phyloP scores from a whole-genome alignment of 1,140 invertebrate species.

The Hydropsyche tenuis region DNA sequence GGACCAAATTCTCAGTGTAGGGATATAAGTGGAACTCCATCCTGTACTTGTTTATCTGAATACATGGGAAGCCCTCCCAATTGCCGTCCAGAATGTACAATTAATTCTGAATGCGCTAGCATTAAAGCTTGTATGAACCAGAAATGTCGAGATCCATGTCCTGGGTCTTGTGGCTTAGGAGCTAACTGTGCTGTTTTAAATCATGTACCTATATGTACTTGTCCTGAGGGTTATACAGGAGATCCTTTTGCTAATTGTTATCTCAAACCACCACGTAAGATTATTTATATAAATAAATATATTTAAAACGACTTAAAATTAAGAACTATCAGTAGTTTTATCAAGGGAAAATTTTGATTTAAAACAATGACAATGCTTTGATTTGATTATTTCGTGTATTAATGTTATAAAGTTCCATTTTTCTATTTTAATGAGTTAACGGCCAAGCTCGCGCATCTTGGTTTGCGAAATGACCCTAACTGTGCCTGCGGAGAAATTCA shows the following conservation, averaged over 20 bases:
- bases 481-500: too few relatives aligned
- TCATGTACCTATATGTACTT: conserved; percentile 71
- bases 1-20: conserved; percentile 73
- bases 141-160: conserved; percentile 75
- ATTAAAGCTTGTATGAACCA: conserved; percentile 69
- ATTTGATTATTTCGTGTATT: not conserved
- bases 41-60: conserved; percentile 69
- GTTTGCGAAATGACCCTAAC: too few relatives aligned
- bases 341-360: too few relatives aligned
- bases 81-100: conserved; percentile 73
- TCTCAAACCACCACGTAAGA: conserved; percentile 61
- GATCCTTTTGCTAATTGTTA: conserved; percentile 74
- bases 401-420: too few relatives aligned
- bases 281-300: too few relatives aligned
- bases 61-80: conserved; percentile 74
- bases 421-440: too few relatives aligned
- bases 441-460: too few relatives aligned
- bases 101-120: conserved; percentile 70
- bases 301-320: too few relatives aligned
- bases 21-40: conserved; percentile 65
- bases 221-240: conserved; percentile 71
- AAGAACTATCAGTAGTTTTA: too few relatives aligned
- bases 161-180: conserved; percentile 72
- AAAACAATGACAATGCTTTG: not conserved
- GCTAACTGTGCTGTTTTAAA: conserved; percentile 70